Conservation (phyloP, 2,888 invertebrate species). For the Troides helena region DNA sequence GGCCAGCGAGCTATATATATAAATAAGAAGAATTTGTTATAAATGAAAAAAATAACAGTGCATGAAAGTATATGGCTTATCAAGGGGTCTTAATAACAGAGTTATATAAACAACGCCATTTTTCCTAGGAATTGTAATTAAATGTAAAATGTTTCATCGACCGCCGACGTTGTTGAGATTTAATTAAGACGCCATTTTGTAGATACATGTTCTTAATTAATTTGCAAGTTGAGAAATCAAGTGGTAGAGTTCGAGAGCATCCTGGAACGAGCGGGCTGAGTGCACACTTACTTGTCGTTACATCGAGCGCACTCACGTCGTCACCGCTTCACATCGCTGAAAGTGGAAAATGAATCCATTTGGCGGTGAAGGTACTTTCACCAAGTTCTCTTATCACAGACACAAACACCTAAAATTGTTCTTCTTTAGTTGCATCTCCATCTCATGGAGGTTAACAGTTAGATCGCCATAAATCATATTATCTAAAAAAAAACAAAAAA, state of each 20-base stretch:
- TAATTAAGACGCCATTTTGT: neutral
- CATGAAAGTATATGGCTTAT: neutral
- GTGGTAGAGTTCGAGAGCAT: conserved; percentile 18
- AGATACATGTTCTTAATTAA: conserved; percentile 14
- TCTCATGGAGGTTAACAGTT: too few species aligned
- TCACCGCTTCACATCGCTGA: neutral
- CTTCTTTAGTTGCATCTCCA: too few species aligned
- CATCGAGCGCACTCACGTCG: conserved; percentile 12
- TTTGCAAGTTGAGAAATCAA: conserved; percentile 16
- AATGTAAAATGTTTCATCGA: neutral
- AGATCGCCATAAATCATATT: too few species aligned
- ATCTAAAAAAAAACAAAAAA: too few species aligned
- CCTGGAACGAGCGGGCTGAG: neutral
- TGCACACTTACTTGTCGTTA: conserved; percentile 3
- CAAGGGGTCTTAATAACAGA: neutral
- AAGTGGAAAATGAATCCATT: conserved; percentile 9
- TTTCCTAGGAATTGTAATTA: too few species aligned
- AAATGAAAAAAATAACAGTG: too few species aligned
- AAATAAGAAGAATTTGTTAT: too few species aligned
- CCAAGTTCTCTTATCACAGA: neutral
- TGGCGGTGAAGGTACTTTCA: neutral
- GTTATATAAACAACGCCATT: neutral
- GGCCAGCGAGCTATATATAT: too few species aligned
- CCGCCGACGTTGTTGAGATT: neutral
- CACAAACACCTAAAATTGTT: too few species aligned